These are phyloP conservation scores for Onychomys torridus DNA, from an alignment of 2,797 vertebrate genomes.

Conservation along the genomic window DNA sequence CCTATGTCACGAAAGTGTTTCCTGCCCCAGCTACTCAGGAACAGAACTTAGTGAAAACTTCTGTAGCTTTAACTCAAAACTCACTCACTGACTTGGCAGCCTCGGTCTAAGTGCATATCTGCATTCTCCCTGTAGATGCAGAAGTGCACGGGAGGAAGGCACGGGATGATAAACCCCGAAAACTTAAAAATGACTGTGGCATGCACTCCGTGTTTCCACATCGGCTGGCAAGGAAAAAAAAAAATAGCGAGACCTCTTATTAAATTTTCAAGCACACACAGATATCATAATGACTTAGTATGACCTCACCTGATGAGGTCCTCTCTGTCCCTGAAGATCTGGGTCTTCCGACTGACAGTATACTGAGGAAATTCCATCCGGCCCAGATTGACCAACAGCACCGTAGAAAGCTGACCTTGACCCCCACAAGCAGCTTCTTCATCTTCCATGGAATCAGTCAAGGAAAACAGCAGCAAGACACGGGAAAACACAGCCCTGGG, in stretches of 20 bases:
- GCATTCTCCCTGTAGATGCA: not conserved
- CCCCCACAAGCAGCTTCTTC: constrained; percentile 94
- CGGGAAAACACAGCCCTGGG: constrained; percentile 94
- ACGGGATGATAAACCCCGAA: not conserved
- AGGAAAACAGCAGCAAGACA: constrained; percentile 94
- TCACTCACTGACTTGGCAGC: not conserved
- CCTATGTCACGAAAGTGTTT: not conserved
- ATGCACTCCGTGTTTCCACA: not conserved
- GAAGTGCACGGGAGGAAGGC: not conserved
- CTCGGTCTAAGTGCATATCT: not conserved
- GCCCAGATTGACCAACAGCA: constrained; percentile 94
- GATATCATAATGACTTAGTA: not conserved
- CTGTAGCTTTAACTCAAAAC: not conserved
- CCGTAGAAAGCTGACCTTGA: constrained; percentile 93
- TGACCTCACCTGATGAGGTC: constrained; percentile 93
- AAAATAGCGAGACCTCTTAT: not conserved
- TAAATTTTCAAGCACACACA: not conserved
- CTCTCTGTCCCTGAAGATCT: constrained; percentile 94
- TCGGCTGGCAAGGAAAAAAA: not conserved
- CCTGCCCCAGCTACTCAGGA: not conserved
- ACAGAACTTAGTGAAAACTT: not conserved
- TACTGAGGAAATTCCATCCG: constrained; percentile 94
- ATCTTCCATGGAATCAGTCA: constrained; percentile 93
- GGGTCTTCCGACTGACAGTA: constrained; percentile 88
- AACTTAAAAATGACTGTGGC: not conserved